Evolutionary conservation across 1,140 invertebrate species (phyloP).

Genomic region (Drosophila obscura): DNA sequence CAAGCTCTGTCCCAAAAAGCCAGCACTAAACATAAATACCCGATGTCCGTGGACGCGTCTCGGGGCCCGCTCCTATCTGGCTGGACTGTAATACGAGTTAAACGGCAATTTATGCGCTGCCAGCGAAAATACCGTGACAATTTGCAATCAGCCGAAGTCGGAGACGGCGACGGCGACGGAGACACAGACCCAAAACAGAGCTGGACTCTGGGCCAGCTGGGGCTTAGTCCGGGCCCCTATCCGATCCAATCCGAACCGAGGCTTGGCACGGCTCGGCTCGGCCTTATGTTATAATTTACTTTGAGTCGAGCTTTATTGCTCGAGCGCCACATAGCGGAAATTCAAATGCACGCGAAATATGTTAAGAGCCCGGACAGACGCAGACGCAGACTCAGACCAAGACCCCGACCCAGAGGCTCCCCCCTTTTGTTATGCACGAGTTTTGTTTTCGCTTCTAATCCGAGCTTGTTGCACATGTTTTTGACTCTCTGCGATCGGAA

Average conservation of each 20-base stretch:
- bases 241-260: neutral
- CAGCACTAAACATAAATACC: conserved; percentile 57
- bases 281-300: conserved; percentile 79
- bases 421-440: conserved; percentile 66
- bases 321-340: conserved; percentile 74
- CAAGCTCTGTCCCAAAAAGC: conserved; percentile 42
- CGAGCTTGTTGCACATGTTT: conserved; percentile 46
- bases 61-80: conserved; percentile 19
- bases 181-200: neutral
- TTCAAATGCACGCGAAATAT: conserved; percentile 80
- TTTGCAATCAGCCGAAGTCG: conserved; percentile 71
- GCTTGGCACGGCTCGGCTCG: conserved; percentile 9
- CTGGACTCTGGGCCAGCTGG: conserved; percentile 26
- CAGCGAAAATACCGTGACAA: conserved; percentile 80
- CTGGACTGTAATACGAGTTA: conserved; percentile 57
- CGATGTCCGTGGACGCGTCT: conserved; percentile 2
- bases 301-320: conserved; percentile 72
- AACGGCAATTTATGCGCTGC: conserved; percentile 80
- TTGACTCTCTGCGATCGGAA: conserved; percentile 31
- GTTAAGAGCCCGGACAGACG: conserved; percentile 35
- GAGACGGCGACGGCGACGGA: conserved; percentile 17
- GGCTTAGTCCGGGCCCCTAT: conserved; percentile 8
- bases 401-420: too few species aligned
- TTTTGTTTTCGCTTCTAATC: conserved; percentile 67
- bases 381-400: neutral